A percentile compares a stretch with the other conserved stretches of the same genome.
Evolutionary conservation across 2,797 vertebrate genomes (phyloP).

Genomic region (Serranus cabrilla): DNA sequence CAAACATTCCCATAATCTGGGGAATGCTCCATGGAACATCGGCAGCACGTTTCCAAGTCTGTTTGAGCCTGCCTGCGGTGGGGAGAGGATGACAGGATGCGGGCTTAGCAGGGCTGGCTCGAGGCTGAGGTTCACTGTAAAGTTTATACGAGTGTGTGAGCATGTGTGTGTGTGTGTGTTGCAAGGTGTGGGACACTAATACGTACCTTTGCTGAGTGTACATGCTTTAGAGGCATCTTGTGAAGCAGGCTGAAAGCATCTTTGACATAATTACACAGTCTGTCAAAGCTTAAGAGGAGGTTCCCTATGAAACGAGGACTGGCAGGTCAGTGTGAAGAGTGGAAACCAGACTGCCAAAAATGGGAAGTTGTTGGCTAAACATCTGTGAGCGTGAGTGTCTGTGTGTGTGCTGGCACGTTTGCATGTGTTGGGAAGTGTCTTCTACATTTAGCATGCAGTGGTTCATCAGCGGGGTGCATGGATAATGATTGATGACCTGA

Average conservation of each 20-base stretch:
- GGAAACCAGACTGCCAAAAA: slow-evolving; percentile 72
- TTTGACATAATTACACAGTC: slow-evolving; percentile 78
- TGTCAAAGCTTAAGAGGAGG: slow-evolving; percentile 66
- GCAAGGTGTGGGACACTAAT: slow-evolving; percentile 71
- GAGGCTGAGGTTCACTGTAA: slow-evolving; percentile 55
- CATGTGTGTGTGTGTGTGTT: slow-evolving; percentile 44
- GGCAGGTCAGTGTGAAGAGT: slow-evolving; percentile 58
- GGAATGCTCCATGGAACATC: slow-evolving; percentile 56
- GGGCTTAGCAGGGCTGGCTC: slow-evolving; percentile 43
- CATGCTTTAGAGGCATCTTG: slow-evolving; percentile 72
- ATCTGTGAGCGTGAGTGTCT: slow-evolving; percentile 48
- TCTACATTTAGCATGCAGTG: slow-evolving; percentile 16
- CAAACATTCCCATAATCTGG: slow-evolving; percentile 67
- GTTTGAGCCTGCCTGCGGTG: slow-evolving; percentile 53
- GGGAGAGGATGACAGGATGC: slow-evolving; percentile 59
- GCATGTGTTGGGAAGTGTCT: slow-evolving; percentile 29
- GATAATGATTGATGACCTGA: slow-evolving; percentile 29
- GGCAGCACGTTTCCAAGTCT: slow-evolving; percentile 46
- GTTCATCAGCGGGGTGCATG: background rate
- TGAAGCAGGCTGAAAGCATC: slow-evolving; percentile 68
- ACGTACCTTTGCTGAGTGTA: slow-evolving; percentile 67
- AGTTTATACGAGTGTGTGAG: slow-evolving; percentile 44
- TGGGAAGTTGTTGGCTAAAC: slow-evolving; percentile 68
- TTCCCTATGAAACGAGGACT: slow-evolving; percentile 59
- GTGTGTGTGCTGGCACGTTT: slow-evolving; percentile 32